phyloP scores from a whole-genome alignment of 1,140 invertebrate genomes.

The Pentalonia nigronervosa region DNA sequence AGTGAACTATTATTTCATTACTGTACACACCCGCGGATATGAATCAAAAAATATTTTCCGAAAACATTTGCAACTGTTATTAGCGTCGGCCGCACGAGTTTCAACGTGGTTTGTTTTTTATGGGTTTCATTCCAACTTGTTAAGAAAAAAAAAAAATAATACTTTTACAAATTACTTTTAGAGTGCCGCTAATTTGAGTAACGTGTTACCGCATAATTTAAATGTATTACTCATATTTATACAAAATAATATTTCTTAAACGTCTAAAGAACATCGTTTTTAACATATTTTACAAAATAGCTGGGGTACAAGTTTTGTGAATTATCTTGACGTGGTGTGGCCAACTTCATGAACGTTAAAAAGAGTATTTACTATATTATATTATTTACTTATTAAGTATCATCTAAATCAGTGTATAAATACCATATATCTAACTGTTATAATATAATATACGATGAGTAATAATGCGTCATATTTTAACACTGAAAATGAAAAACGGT shows the following conservation, averaged over 20 bases:
- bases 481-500: background rate
- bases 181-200: conserved; percentile 40
- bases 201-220: conserved; percentile 38
- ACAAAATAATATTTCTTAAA: background rate
- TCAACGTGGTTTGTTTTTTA: conserved; percentile 29
- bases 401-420: background rate
- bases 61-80: background rate
- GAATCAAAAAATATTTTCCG: conserved; percentile 24
- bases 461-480: background rate
- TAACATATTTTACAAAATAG: background rate
- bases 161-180: conserved; percentile 46
- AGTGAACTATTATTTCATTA: background rate
- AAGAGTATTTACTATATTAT: background rate
- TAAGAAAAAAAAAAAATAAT: background rate
- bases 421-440: background rate
- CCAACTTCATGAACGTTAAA: background rate
- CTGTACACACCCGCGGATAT: background rate
- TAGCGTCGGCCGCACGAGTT: background rate
- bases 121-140: background rate
- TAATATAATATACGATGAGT: background rate
- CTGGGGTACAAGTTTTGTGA: background rate
- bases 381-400: background rate
- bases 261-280: background rate
- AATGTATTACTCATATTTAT: conserved; percentile 23
- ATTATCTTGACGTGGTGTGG: background rate